Evolutionary conservation across 2,113 vertebrate genomes (phyloP).

Genomic region (Calcarius ornatus): DNA sequence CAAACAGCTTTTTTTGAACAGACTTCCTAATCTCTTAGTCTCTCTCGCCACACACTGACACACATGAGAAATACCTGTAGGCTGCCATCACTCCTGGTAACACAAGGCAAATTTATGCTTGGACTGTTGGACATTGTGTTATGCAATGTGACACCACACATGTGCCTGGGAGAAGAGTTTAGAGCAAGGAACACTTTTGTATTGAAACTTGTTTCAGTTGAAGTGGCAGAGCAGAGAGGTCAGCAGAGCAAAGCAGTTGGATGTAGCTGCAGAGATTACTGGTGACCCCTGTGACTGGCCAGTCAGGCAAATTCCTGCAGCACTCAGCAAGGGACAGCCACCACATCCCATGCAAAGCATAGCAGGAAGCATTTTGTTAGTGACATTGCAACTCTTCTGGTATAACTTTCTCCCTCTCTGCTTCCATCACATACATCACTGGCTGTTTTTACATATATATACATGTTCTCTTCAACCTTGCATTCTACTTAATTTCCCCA

Average conservation of each 20-base stretch:
- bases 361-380: not conserved
- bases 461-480: not conserved
- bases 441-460: not conserved
- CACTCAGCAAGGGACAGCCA: not conserved
- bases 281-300: not conserved
- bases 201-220: not conserved
- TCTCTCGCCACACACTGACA: not conserved
- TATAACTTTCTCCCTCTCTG: not conserved
- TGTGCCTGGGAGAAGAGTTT: not conserved
- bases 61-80: not conserved
- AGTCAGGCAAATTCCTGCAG: not conserved
- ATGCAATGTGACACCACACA: not conserved
- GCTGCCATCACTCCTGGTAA: not conserved
- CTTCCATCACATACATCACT: not conserved
- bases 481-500: not conserved
- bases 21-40: not conserved
- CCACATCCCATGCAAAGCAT: rapidly evolving
- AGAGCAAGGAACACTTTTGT: not conserved
- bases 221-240: not conserved
- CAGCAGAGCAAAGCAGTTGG: not conserved
- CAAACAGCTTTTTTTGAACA: not conserved
- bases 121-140: not conserved
- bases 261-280: not conserved
- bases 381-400: not conserved
- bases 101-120: not conserved